phyloP scores from a whole-genome alignment of 2,113 vertebrate species.

The Callocephalon fimbriatum region DNA sequence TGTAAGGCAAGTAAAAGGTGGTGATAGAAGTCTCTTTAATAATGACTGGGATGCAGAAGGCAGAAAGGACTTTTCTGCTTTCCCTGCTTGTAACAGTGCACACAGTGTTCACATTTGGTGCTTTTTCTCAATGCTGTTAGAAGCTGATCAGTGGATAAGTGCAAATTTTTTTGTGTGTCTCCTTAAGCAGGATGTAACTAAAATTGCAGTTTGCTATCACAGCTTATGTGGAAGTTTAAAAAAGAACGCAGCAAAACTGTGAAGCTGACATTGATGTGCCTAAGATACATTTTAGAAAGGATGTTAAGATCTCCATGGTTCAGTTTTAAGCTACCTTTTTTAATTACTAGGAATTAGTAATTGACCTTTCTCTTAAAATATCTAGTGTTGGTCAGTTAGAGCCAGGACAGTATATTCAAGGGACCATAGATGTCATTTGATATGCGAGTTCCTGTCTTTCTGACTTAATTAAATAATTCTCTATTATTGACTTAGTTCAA shows the following conservation, averaged over 20 bases:
- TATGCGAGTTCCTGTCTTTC: neutral
- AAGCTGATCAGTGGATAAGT: neutral
- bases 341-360: neutral
- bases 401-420: neutral
- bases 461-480: slow-evolving; percentile 9
- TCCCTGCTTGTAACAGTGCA: neutral
- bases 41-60: neutral
- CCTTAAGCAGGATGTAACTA: neutral
- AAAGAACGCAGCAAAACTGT: neutral
- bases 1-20: neutral
- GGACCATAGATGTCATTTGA: neutral
- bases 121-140: neutral
- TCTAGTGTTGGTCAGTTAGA: neutral
- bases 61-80: neutral
- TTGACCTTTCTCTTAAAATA: neutral
- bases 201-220: neutral
- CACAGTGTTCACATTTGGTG: neutral
- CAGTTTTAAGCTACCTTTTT: neutral
- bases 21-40: neutral
- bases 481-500: slow-evolving; percentile 39
- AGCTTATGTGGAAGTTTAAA: neutral
- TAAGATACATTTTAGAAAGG: neutral
- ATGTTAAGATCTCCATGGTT: neutral
- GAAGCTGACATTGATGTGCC: neutral
- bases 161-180: neutral